Conservation (phyloP, 2,113 vertebrate species). For the Otolemur garnettii region DNA sequence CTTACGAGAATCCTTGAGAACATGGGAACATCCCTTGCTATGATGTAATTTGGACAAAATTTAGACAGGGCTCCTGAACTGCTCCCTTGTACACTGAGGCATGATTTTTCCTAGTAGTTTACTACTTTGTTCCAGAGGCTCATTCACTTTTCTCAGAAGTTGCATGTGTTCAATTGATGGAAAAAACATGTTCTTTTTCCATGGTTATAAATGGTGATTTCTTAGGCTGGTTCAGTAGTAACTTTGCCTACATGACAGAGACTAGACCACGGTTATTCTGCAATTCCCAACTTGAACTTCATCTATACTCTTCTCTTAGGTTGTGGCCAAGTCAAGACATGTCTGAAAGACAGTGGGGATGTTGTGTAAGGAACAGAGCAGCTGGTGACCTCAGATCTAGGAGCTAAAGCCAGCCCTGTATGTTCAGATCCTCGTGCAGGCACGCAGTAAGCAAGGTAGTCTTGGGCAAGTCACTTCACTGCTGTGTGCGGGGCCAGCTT, state of each 20-base stretch:
- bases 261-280: not conserved
- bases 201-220: not conserved
- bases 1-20: constrained; percentile 11
- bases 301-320: not conserved
- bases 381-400: not conserved
- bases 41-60: constrained; percentile 2
- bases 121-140: not conserved
- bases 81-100: not conserved
- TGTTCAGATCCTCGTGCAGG: not conserved
- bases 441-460: not conserved
- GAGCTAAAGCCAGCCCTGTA: not conserved
- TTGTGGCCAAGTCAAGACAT: not conserved
- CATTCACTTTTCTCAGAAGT: not conserved
- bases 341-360: not conserved
- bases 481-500: not conserved
- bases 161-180: not conserved
- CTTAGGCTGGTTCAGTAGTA: not conserved
- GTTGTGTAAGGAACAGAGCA: not conserved
- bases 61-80: not conserved
- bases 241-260: not conserved
- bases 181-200: not conserved
- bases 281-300: not conserved
- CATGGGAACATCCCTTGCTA: not conserved
- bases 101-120: not conserved
- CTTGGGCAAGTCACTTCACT: not conserved